These are phyloP conservation scores for Muscicapa adusta DNA, from an alignment of 2,113 vertebrate genomes.

Conservation along the genomic window DNA sequence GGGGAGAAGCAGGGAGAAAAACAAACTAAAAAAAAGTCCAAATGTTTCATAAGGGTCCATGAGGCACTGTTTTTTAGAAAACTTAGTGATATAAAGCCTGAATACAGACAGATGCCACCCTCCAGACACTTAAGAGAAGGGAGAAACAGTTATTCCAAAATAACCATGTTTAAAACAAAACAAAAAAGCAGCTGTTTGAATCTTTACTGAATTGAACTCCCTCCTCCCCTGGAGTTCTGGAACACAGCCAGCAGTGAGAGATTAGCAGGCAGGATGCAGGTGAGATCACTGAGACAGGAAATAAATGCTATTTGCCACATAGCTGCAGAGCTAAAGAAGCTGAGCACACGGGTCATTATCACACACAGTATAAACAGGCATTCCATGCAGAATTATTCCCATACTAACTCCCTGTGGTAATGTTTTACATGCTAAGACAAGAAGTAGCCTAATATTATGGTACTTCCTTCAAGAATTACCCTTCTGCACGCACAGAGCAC, in stretches of 20 bases:
- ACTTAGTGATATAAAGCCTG: neutral
- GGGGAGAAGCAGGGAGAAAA: neutral
- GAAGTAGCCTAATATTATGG: neutral
- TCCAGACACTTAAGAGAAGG: neutral
- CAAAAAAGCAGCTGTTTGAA: neutral
- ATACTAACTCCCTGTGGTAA: neutral
- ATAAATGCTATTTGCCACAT: neutral
- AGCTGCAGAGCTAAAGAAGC: neutral
- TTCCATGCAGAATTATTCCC: neutral
- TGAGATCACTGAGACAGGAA: slow-evolving; percentile 28
- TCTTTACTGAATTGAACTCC: neutral
- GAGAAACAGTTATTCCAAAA: neutral
- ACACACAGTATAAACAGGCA: neutral
- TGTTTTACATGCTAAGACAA: neutral
- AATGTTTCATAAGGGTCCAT: neutral
- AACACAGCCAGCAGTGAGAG: neutral
- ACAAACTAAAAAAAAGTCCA: neutral
- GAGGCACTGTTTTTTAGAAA: neutral
- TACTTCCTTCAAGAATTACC: neutral
- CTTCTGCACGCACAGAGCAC: neutral
- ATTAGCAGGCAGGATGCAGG: slow-evolving; percentile 48
- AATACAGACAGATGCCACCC: neutral
- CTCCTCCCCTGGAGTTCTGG: neutral
- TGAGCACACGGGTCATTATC: neutral
- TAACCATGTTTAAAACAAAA: neutral